Evolutionary conservation across 2,113 vertebrate genomes (phyloP), one percentile per base, ranked within the genome.

Genomic region (Megaleporinus macrocephalus): DNA sequence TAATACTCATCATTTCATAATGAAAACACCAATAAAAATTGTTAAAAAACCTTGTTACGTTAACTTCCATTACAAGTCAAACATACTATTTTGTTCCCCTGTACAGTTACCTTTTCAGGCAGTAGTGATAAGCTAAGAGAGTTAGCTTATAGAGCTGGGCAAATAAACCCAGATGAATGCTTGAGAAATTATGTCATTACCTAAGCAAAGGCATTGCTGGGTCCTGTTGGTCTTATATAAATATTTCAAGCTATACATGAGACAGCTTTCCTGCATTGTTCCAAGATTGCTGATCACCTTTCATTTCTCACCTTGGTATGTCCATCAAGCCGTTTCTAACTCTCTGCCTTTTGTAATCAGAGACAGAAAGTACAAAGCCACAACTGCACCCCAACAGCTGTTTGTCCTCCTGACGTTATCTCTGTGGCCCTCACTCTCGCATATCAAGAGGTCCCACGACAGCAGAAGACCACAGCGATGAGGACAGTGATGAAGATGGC

Each of bases 391-490:
- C 59, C 47, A 78, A 68, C 49, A 83, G 41, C 36, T 26, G 22
- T 75, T 83, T 79, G 47, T 76, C 51, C 73, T 65, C 76, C 73
- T 57, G 65, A 33, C 72, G 65, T 79, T 71, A 85, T 65, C 80
- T 55, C 10, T 22, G 16, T 41, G 83, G 41, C 29, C 22, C 29
- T 26, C 80, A 20, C 82, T 76, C 27, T 49, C 81, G 73, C 10
- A 2, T 84, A 82, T 81, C 61, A 33, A 83, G 66, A 61, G 76
- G 36, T 30, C 57, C 59, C 55, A 72, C 27, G 59, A 68, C 68
- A 30, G 81, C 70, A 78, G 87, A 87, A 86, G 88, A 89, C 77
- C 70, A 83, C 74, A 82, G 85, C 83, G 78, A 88, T 83, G 63
- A 73, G 86, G 88, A 86, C 79, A 82, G 87, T 80, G 68, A 70